Evolutionary conservation across 2,797 vertebrate species (phyloP).

Genomic region (Aulostomus chinensis): DNA sequence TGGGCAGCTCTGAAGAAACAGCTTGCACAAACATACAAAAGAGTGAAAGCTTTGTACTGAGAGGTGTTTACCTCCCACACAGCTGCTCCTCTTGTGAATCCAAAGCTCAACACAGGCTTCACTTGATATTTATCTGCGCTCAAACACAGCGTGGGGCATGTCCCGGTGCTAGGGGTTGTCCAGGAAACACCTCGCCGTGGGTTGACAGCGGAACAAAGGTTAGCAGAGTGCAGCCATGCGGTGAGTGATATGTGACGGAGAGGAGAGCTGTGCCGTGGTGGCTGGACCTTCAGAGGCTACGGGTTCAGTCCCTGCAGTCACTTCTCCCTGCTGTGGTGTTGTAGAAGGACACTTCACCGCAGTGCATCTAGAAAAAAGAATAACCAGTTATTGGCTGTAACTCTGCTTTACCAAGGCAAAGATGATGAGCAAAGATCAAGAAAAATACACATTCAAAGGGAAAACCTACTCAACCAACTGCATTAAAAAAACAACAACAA

Average conservation of each 20-base stretch:
- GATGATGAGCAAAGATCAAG: no score
- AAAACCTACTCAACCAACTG: no score
- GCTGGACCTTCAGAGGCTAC: constrained; percentile 22
- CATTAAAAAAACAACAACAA: no score
- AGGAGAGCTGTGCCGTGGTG: constrained; percentile 29
- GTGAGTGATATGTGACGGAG: constrained; percentile 42
- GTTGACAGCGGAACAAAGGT: constrained; percentile 21
- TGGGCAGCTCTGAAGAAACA: not conserved
- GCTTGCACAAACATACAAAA: not conserved
- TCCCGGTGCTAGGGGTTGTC: constrained; percentile 3
- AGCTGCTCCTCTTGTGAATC: constrained; percentile 6
- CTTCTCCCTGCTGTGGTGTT: constrained; percentile 11
- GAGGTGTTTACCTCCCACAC: constrained; percentile 1
- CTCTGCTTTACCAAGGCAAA: no score
- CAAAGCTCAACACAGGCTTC: not conserved
- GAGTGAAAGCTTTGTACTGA: not conserved
- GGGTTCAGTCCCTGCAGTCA: constrained; percentile 17
- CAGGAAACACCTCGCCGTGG: constrained; percentile 1
- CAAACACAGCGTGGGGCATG: constrained; percentile 6
- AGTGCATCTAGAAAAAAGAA: no score
- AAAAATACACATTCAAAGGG: no score
- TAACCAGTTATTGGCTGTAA: no score
- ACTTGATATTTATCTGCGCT: constrained; percentile 25
- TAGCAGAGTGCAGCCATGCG: constrained; percentile 35
- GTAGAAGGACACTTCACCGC: constrained; percentile 2